A percentile compares a stretch with the other conserved stretches of the same genome.
Conservation (phyloP, 2,888 invertebrate species). For the Nephrotoma appendiculata region DNA sequence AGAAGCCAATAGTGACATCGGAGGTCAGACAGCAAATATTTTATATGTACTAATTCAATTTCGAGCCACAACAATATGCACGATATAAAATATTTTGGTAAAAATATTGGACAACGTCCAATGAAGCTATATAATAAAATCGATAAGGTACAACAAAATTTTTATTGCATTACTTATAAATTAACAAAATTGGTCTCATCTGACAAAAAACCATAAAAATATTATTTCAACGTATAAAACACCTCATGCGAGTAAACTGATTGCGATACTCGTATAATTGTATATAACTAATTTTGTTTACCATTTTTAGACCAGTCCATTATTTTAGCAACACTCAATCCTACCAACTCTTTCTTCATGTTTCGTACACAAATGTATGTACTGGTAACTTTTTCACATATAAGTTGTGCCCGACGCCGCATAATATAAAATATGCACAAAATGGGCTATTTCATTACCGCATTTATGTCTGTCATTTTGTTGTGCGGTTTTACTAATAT, state of each 20-base stretch:
- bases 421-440: neutral
- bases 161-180: neutral
- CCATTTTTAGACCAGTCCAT: neutral
- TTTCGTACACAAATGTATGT: neutral
- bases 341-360: neutral
- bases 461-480: neutral
- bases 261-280: neutral
- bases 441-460: neutral
- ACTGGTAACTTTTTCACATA: neutral
- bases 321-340: neutral
- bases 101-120: neutral
- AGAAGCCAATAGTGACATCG: too few species aligned
- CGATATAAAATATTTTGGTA: neutral
- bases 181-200: neutral
- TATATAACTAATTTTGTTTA: neutral
- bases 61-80: too few species aligned
- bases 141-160: neutral
- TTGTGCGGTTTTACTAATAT: neutral
- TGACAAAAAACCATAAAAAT: neutral
- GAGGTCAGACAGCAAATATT: too few species aligned
- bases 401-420: neutral
- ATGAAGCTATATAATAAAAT: neutral
- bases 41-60: too few species aligned
- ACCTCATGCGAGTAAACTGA: neutral
- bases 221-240: neutral